These are phyloP conservation scores for Nephrotoma flavescens DNA, from an alignment of 2,888 invertebrate species.

Conservation along the genomic window DNA sequence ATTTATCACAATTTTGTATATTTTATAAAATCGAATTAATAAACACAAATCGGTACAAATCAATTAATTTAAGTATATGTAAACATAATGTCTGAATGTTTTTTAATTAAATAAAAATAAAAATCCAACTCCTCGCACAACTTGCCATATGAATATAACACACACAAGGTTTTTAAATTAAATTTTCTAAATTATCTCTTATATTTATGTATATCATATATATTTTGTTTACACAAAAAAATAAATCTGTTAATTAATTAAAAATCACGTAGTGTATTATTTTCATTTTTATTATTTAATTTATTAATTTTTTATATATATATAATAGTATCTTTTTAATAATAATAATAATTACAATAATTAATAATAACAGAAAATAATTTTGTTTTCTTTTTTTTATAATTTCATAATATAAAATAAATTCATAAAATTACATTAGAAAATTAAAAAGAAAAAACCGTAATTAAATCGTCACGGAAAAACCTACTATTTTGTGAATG, in stretches of 20 bases:
- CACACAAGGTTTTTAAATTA: neutral
- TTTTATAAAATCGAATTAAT: neutral
- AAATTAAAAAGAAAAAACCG: neutral
- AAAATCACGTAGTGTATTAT: neutral
- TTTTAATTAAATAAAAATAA: neutral
- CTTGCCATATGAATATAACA: neutral
- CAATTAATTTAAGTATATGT: neutral
- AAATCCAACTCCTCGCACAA: neutral
- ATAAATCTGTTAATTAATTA: neutral
- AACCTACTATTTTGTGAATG: conserved; percentile 76
- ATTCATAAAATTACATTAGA: neutral
- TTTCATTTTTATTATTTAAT: neutral
- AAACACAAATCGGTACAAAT: neutral
- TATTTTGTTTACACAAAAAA: neutral
- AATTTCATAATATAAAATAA: neutral
- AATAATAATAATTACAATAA: neutral
- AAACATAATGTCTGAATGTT: neutral
- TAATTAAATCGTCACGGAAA: neutral
- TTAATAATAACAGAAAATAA: neutral
- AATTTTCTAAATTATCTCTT: neutral
- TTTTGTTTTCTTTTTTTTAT: neutral
- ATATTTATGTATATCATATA: neutral
- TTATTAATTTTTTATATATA: neutral
- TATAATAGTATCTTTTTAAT: neutral
- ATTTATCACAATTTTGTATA: neutral